A percentile compares a stretch with the other conserved stretches of the same genome.
Evolutionary conservation across 1,140 invertebrate species (phyloP).

Genomic region (Scaptomyza graminum): DNA sequence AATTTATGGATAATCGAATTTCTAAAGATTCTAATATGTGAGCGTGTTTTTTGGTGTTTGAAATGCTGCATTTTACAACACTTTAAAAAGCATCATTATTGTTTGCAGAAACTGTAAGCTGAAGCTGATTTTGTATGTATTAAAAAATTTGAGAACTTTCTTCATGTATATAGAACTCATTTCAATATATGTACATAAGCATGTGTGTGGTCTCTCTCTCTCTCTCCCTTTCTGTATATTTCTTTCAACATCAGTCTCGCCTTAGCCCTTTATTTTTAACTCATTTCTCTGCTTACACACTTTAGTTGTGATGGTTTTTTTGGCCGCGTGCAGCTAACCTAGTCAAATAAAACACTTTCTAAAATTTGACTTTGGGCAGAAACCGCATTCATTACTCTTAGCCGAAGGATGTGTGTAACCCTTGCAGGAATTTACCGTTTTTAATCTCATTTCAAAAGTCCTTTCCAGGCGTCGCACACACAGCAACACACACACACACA

Average conservation of each 20-base stretch:
- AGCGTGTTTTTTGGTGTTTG: no score
- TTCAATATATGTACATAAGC: neutral
- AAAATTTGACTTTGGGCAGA: conserved; percentile 82
- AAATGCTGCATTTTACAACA: neutral
- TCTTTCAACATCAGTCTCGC: neutral
- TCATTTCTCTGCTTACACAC: neutral
- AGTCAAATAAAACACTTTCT: conserved; percentile 83
- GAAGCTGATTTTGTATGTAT: neutral
- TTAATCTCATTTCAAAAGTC: conserved; percentile 82
- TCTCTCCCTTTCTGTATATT: neutral
- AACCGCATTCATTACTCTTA: conserved; percentile 83
- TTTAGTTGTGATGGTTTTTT: neutral
- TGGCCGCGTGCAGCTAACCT: conserved; percentile 50
- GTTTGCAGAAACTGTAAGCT: neutral
- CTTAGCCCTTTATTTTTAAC: neutral
- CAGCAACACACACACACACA: conserved; percentile 27
- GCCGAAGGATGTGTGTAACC: conserved; percentile 67
- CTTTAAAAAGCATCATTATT: no score
- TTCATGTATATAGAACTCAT: neutral
- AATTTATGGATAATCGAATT: no score
- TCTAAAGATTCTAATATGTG: no score
- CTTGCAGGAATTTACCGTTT: conserved; percentile 81
- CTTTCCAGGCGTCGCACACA: conserved; percentile 56
- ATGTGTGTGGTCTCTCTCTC: neutral
- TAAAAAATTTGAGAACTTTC: neutral